A percentile compares a stretch with the other conserved stretches of the same genome.
phyloP scores from a whole-genome alignment of 2,113 vertebrate species.

The Erythrolamprus reginae region DNA sequence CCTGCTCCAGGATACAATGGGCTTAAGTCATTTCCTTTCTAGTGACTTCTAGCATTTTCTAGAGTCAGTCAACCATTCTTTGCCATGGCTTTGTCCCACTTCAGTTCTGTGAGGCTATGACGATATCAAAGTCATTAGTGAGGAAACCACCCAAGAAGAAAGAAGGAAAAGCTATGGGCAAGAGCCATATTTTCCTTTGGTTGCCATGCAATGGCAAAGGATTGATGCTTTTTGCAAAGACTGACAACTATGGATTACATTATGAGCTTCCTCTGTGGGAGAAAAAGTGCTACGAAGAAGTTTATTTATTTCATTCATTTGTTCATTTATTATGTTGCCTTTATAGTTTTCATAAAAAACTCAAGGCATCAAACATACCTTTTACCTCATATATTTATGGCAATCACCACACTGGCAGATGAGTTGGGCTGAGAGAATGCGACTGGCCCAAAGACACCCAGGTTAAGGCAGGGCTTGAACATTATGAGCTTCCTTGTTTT shows the following conservation, averaged over 20 bases:
- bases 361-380: background rate
- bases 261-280: background rate
- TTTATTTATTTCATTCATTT: background rate
- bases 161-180: background rate
- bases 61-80: background rate
- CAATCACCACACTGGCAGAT: background rate
- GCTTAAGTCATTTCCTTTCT: background rate
- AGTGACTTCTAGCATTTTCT: background rate
- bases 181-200: background rate
- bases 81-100: background rate
- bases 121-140: background rate
- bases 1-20: background rate
- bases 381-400: background rate
- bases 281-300: background rate
- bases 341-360: too few relatives aligned
- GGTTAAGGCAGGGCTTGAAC: background rate
- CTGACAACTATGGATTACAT: background rate
- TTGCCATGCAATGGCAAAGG: background rate
- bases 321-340: background rate
- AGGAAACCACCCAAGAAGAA: background rate
- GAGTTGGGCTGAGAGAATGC: background rate
- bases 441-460: background rate
- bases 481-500: too few relatives aligned
- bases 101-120: background rate
- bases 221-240: background rate